Evolutionary conservation across 2,797 vertebrate genomes (phyloP), one percentile per base, ranked within the genome.

Genomic region (Pseudochirops corinnae): DNA sequence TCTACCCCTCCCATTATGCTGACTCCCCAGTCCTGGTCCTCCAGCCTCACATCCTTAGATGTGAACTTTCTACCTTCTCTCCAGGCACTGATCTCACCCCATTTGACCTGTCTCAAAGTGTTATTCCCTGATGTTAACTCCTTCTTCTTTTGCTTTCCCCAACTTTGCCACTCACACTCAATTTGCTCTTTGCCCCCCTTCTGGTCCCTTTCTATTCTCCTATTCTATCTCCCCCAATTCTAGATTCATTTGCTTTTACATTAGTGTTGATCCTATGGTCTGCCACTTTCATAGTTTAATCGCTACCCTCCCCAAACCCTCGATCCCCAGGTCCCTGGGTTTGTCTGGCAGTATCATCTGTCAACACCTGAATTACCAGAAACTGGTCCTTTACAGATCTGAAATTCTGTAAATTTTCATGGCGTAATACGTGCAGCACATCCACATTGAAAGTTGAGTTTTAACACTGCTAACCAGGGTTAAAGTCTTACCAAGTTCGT

Each of bases 401-500:
- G 74, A 87, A 87, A 87, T 87, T 50, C 21, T 87, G 21, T 24
- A 87, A 87, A 87, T 87, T 87, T 87, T 87, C 24, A 50, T 87
- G 39, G 39, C 11, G n/a, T 26, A 24, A 46, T 11, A 46, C 39
- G 2, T 46, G n/a, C 12, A 55, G 16, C 2, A 18, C 1, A 0
- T 67, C 7, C 7, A 33, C 90, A 50, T 13, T 90, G 16, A 2
- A 60, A 67, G 0, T 26, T 11, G n/a, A 29, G 16, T 1, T 31
- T 52, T 50, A 91, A 1, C 6, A 28, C 39, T 91, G 29, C 31
- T 91, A 55, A 28, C 16, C 91, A 53, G 24, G 91, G 46, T 58
- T 56, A 92, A 92, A n/a, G 0, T 92, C 98, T 98, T 98, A 99
- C 99, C 99, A 99, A 91, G 97, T 99, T 96, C 99, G 99, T 92